phyloP scores from a whole-genome alignment of 1,140 invertebrate species.

The Bombyx mandarina region DNA sequence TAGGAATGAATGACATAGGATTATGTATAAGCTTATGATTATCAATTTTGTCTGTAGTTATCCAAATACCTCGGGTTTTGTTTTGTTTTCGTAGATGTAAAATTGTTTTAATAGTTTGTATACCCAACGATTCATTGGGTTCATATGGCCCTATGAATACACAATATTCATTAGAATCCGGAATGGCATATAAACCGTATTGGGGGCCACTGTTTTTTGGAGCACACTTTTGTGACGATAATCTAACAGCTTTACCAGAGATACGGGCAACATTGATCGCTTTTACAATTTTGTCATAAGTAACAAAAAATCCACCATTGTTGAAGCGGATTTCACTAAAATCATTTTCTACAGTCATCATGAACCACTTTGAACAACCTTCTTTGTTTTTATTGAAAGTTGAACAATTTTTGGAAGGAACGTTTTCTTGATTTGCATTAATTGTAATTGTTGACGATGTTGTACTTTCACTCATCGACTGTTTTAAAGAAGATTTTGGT shows the following conservation, averaged over 20 bases:
- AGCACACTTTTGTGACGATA: conserved; percentile 44
- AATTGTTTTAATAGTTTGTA: conserved; percentile 43
- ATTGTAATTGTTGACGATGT: not conserved
- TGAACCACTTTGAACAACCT: conserved; percentile 49
- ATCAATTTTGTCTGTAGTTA: conserved; percentile 49
- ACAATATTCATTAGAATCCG: conserved; percentile 34
- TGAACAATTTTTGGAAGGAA: not conserved
- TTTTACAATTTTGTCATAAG: conserved; percentile 47
- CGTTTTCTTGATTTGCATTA: conserved; percentile 1
- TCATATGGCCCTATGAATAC: conserved; percentile 61
- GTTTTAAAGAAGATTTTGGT: too few species aligned
- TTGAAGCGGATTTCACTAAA: conserved; percentile 54
- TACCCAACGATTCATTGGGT: conserved; percentile 43
- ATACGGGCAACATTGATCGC: conserved; percentile 43
- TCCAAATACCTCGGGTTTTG: conserved; percentile 49
- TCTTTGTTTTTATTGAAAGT: not conserved
- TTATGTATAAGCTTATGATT: conserved; percentile 52
- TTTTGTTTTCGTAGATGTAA: conserved; percentile 11
- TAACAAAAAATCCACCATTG: conserved; percentile 57
- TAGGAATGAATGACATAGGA: conserved; percentile 45
- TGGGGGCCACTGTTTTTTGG: conserved; percentile 25
- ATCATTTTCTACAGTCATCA: conserved; percentile 60
- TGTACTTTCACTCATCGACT: not conserved
- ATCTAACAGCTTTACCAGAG: conserved; percentile 49
- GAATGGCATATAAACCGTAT: conserved; percentile 60